These are phyloP conservation scores for Caenorhabditis sp. DNA, from an alignment of 2,888 invertebrate species.

Conservation along the genomic window DNA sequence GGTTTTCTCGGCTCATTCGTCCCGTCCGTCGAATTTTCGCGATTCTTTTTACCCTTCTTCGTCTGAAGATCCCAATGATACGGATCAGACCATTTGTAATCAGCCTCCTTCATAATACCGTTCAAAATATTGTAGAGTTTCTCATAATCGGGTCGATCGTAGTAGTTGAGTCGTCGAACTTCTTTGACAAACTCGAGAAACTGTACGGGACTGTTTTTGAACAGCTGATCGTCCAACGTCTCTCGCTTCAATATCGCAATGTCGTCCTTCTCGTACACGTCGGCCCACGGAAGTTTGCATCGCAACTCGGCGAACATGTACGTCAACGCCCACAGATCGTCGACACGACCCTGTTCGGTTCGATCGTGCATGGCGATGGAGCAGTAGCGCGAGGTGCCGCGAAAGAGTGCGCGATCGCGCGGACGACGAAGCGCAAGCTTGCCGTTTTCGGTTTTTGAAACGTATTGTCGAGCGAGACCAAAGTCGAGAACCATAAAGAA, in stretches of 20 bases:
- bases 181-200: slow-evolving; percentile 35
- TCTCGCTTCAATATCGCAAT: slow-evolving; percentile 32
- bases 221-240: slow-evolving; percentile 37
- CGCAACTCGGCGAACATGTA: slow-evolving; percentile 58
- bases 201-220: slow-evolving; percentile 39
- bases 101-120: slow-evolving; percentile 37
- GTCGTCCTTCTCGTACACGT: slow-evolving; percentile 36
- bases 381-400: slow-evolving; percentile 53
- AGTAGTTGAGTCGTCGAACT: slow-evolving; percentile 35
- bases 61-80: slow-evolving; percentile 41
- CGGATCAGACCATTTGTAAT: slow-evolving; percentile 44
- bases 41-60: neutral
- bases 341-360: slow-evolving; percentile 43
- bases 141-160: slow-evolving; percentile 49
- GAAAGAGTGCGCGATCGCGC: slow-evolving; percentile 24
- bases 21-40: neutral
- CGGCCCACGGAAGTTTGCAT: slow-evolving; percentile 46
- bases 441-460: slow-evolving; percentile 5
- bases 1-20: neutral
- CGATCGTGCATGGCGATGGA: slow-evolving; percentile 48
- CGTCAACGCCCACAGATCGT: slow-evolving; percentile 55
- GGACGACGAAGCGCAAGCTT: slow-evolving; percentile 26
- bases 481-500: slow-evolving; percentile 54
- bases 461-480: slow-evolving; percentile 50
- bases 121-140: slow-evolving; percentile 34